Conservation (phyloP, 2,113 vertebrate genomes). For the Anser brachyrhynchus region DNA sequence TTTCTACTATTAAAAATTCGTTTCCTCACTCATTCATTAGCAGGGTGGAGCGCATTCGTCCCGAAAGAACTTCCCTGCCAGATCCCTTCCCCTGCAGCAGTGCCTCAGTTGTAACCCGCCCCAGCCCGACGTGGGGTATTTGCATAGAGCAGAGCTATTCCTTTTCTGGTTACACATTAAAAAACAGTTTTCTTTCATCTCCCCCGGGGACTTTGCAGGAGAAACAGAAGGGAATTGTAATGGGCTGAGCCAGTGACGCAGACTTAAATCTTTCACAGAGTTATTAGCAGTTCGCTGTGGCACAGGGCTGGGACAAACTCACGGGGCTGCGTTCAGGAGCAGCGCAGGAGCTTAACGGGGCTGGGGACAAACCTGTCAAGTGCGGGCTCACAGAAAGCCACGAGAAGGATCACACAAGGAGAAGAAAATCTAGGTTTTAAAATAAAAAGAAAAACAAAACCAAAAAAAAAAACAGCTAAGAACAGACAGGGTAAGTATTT, state of each 20-base stretch:
- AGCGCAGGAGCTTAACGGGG: background rate
- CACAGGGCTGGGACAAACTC: background rate
- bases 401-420: background rate
- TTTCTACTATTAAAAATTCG: background rate
- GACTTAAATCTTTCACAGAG: background rate
- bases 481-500: background rate
- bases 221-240: constrained; percentile 16
- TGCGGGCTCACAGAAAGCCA: background rate
- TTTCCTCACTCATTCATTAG: background rate
- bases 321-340: background rate
- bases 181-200: background rate
- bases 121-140: background rate
- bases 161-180: background rate
- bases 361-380: background rate
- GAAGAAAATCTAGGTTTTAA: background rate
- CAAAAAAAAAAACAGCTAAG: background rate
- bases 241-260: background rate
- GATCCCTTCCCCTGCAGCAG: background rate
- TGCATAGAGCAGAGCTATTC: background rate
- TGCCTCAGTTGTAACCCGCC: background rate
- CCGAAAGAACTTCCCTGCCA: background rate
- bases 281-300: background rate
- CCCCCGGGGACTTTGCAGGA: background rate
- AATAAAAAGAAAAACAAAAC: background rate
- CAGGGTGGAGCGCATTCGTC: background rate